Base-by-base conservation (phyloP, 2,113 vertebrate species). In the Nerophis lumbriciformis region DNA sequence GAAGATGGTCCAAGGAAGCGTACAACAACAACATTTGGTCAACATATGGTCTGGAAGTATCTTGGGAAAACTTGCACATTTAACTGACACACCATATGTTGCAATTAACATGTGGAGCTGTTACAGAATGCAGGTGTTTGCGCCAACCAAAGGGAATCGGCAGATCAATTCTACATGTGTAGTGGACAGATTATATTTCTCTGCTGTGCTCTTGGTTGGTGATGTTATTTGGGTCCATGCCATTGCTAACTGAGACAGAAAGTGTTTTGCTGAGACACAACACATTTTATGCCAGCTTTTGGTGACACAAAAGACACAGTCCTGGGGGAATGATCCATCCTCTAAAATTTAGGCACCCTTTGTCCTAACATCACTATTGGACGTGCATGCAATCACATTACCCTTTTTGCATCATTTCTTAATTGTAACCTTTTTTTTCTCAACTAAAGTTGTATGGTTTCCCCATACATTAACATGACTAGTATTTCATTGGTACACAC, bases 1-100 rank as follows among this genome's bases (percentile, higher is more conserved):
- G 57, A 38, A 50, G 58, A 72, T 53, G 53, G 49, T 45, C 44
- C 50, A 59, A 63, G 51, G 53, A 52, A 39, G 56, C n/a, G 50
- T 54, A 58, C 39, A 48, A 65, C 59, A 48, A 65, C 53, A 67
- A 77, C 83, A 72, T 82, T 79, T 73, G 76, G 53, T 59, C 49
- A 38, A 56, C 72, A 80, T 64, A 71, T 78, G 83, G 58, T 49
- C 50, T 37, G 55, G 51, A 53, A 55, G 65, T 19, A 47, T 55
- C 51, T 50, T 1, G 1, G 52, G 48, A 47, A 28, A 45, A 67
- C 58, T 35, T 28, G 28, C 58, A 59, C 71, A 61, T 63, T 71
- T 48, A 61, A 53, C 49, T 14, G 58, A 73, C 58, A 10, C 5
- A 4, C 47, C 63, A 59, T 58, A 61, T 73, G 73, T 57, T 63